Percentiles rank a stretch among this genome's conserved stretches.
These are phyloP conservation scores for Antidorcas marsupialis DNA, from an alignment of 2,113 vertebrate species.

Conservation along the genomic window DNA sequence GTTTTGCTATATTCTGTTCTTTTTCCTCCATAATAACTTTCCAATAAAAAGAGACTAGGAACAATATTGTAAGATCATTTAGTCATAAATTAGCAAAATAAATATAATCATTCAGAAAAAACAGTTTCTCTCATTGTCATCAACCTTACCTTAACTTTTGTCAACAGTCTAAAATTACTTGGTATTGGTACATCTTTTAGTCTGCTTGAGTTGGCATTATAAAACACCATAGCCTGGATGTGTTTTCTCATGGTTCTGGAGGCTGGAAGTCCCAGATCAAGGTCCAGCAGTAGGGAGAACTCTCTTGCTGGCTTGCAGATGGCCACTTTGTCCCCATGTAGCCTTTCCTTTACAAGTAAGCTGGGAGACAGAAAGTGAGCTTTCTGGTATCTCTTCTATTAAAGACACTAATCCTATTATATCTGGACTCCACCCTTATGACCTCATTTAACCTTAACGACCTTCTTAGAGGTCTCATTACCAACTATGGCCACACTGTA, in stretches of 20 bases:
- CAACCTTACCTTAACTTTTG: neutral
- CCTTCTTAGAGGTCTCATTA: neutral
- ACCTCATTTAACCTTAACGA: neutral
- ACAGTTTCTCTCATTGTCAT: neutral
- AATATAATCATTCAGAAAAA: neutral
- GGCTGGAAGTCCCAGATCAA: neutral
- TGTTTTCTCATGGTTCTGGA: neutral
- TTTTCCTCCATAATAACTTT: neutral
- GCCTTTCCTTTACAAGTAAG: neutral
- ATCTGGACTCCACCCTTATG: neutral
- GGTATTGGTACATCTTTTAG: neutral
- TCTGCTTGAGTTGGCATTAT: neutral
- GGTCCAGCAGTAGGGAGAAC: neutral
- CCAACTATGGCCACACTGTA: neutral
- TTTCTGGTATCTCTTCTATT: neutral
- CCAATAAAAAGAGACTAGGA: neutral
- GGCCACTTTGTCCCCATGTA: no score
- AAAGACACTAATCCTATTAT: neutral
- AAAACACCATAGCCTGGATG: no score
- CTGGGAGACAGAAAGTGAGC: neutral
- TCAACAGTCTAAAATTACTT: neutral
- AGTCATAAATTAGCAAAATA: neutral
- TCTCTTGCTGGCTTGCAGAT: neutral
- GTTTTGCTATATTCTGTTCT: neutral
- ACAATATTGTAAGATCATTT: neutral